Evolutionary conservation across 2,113 vertebrate genomes (phyloP), one percentile per base, ranked within the genome.

Genomic region (Leucoraja erinaceus): DNA sequence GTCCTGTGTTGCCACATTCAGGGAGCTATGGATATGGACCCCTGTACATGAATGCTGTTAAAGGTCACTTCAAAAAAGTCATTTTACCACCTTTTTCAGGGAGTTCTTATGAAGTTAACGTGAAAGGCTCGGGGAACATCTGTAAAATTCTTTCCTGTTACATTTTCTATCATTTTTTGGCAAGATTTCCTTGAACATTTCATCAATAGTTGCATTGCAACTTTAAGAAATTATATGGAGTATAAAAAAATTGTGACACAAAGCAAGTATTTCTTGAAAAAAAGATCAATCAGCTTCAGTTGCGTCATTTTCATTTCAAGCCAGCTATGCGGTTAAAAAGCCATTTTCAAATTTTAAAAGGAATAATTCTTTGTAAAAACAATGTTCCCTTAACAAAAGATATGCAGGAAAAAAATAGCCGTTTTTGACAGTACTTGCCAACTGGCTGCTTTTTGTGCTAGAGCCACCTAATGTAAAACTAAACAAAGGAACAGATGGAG

Each of bases 261-360:
- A 8, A 93, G 61, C 59, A 28, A 7, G 72, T 77, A 92, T 75
- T 47, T 70, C 61, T 93, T 76, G 78, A 63, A 79, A 88, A 88
- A 93, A 38, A 76, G 12, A 63, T 92, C 33, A 68, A 31, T 77
- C 56, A 93, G 1, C 75, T 93, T 20, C 54, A 77, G 93, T 74
- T 5, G 90, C 8, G 1, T 16, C 84, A 63, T 93, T 33, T 66
- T 12, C 56, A 93, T 95, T 94, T 94, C 95, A 94, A 93, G 93
- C 76, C 93, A 84, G 93, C 92, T 93, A 91, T 95, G 93, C 94
- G 94, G 94, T 93, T 94, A 94, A 94, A 94, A 77, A 92, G 93
- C 93, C 38, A 94, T 95, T 94, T 95, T 94, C 94, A 94, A 94
- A 94, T 94, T 94, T 95, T 93, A 95, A 94, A 92, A 93, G 18